Evolutionary conservation across 2,113 vertebrate genomes (phyloP).

Genomic region (Rhagologus leucostigma): DNA sequence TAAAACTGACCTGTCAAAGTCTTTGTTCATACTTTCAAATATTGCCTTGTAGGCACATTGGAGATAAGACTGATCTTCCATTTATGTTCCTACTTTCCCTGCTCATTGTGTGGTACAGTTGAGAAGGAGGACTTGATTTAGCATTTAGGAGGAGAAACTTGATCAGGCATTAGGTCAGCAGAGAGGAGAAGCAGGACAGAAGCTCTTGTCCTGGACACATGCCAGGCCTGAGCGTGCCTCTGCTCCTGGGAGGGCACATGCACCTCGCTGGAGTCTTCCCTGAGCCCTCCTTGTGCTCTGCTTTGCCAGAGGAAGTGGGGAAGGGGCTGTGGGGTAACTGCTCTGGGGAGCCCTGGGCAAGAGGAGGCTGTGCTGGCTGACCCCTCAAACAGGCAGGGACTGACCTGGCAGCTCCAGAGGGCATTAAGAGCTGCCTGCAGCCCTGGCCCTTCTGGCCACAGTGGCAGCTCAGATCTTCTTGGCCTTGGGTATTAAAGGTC

Average conservation of each 20-base stretch:
- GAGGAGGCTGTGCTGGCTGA: background rate
- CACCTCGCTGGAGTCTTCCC: accelerated
- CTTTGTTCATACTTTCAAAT: background rate
- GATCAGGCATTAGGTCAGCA: background rate
- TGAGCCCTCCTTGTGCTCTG: background rate
- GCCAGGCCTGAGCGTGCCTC: background rate
- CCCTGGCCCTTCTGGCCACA: background rate
- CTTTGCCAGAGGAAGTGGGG: background rate
- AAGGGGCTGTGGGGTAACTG: accelerated
- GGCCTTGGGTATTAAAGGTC: background rate
- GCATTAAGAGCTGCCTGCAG: background rate
- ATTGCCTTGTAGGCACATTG: accelerated
- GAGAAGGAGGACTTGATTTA: background rate
- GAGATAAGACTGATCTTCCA: background rate
- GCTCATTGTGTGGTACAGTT: background rate
- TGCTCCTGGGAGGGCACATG: background rate
- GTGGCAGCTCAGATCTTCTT: background rate
- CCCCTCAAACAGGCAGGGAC: background rate
- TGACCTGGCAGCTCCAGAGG: background rate
- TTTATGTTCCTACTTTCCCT: background rate
- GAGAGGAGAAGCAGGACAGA: background rate
- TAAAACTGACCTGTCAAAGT: background rate
- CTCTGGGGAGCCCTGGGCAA: background rate
- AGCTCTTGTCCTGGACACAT: background rate
- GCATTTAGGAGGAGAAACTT: background rate